Evolutionary conservation across 2,113 vertebrate genomes (phyloP).

Genomic region (Galeopterus variegatus): DNA sequence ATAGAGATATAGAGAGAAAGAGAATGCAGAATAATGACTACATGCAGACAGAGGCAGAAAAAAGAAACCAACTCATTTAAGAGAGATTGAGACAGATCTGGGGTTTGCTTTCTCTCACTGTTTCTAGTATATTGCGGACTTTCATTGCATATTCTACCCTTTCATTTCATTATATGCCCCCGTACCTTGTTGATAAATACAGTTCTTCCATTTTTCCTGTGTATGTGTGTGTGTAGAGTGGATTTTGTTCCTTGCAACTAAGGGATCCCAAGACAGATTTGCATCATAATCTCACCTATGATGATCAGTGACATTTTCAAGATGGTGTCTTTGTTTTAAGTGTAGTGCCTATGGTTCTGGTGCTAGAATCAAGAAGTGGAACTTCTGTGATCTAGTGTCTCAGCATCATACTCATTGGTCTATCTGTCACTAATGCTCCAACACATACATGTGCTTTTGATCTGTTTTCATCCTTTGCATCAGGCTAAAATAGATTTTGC

Average conservation of each 20-base stretch:
- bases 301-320: conserved; percentile 6
- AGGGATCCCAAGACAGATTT: background rate
- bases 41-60: background rate
- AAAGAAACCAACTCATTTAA: background rate
- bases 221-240: background rate
- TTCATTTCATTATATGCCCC: background rate
- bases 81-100: background rate
- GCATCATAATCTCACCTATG: background rate
- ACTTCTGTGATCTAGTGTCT: background rate
- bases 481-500: conserved; percentile 68
- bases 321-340: background rate
- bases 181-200: background rate
- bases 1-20: background rate
- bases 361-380: background rate
- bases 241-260: background rate
- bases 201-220: background rate
- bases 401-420: background rate
- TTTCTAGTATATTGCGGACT: background rate
- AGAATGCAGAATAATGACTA: background rate
- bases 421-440: conserved; percentile 21
- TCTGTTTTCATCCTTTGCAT: conserved; percentile 66
- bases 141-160: background rate
- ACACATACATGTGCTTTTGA: background rate
- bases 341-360: background rate
- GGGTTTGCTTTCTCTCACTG: background rate